phyloP scores from a whole-genome alignment of 1,140 invertebrate species.

The Cydia strobilella region DNA sequence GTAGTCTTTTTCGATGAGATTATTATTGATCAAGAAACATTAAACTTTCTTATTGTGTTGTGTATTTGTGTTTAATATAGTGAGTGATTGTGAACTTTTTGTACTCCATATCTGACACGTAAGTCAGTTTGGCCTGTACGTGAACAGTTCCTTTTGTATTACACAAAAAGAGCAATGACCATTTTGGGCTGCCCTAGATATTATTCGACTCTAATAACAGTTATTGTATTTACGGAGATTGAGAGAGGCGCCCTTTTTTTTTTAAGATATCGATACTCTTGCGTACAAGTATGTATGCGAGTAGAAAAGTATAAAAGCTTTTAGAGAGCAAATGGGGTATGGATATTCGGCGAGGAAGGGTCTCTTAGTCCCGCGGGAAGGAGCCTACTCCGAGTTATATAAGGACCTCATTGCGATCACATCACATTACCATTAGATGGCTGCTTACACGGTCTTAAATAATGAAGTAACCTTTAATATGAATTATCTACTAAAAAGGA shows the following conservation, averaged over 20 bases:
- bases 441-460: slow-evolving; percentile 31
- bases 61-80: too few relatives aligned
- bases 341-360: slow-evolving; percentile 48
- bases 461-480: slow-evolving; percentile 34
- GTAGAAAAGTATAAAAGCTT: slow-evolving; percentile 44
- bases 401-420: slow-evolving; percentile 43
- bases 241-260: slow-evolving; percentile 36
- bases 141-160: too few relatives aligned
- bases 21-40: too few relatives aligned
- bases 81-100: too few relatives aligned
- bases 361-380: slow-evolving; percentile 42
- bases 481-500: slow-evolving; percentile 4
- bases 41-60: too few relatives aligned
- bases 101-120: too few relatives aligned
- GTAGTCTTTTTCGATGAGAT: too few relatives aligned
- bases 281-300: slow-evolving; percentile 36
- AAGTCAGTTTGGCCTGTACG: too few relatives aligned
- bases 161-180: too few relatives aligned
- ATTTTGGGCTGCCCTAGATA: neutral
- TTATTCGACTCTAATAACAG: neutral
- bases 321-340: slow-evolving; percentile 46
- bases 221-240: slow-evolving; percentile 15
- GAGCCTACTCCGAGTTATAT: slow-evolving; percentile 14
- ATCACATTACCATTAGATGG: slow-evolving; percentile 43
- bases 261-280: slow-evolving; percentile 41